Conservation (phyloP, 2,797 vertebrate species). For the Falco naumanni region DNA sequence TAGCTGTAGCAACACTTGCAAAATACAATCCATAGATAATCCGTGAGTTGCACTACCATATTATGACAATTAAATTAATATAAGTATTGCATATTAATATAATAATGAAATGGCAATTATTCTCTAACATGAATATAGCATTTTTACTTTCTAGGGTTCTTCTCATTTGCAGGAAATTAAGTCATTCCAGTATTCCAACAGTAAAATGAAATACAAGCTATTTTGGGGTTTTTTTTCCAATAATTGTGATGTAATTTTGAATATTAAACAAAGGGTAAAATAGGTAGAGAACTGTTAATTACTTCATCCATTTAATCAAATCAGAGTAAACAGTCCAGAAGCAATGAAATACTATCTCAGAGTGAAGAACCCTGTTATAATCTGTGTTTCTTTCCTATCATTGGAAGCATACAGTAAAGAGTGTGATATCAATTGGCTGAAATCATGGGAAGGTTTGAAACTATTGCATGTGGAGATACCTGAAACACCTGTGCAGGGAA, state of each 20-base stretch:
- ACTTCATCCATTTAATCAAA: background rate
- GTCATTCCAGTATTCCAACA: background rate
- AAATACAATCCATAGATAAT: background rate
- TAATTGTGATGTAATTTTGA: background rate
- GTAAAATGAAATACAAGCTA: background rate
- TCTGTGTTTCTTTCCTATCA: background rate
- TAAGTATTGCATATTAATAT: background rate
- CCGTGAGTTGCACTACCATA: background rate
- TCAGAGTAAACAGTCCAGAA: background rate
- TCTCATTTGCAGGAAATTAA: background rate
- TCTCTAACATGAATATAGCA: background rate
- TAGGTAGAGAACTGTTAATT: background rate
- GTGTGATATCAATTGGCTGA: background rate
- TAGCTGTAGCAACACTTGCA: background rate
- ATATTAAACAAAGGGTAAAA: background rate
- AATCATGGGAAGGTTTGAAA: background rate
- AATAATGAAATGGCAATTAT: background rate
- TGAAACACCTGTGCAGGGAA: background rate
- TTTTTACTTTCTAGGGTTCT: background rate
- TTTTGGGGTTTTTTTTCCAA: rapidly evolving
- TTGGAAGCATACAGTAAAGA: background rate
- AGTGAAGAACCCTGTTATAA: background rate
- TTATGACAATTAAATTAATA: background rate
- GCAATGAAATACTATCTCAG: background rate
- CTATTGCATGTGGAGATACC: background rate